phyloP scores from a whole-genome alignment of 2,797 vertebrate species.

The Megalops cyprinoides region DNA sequence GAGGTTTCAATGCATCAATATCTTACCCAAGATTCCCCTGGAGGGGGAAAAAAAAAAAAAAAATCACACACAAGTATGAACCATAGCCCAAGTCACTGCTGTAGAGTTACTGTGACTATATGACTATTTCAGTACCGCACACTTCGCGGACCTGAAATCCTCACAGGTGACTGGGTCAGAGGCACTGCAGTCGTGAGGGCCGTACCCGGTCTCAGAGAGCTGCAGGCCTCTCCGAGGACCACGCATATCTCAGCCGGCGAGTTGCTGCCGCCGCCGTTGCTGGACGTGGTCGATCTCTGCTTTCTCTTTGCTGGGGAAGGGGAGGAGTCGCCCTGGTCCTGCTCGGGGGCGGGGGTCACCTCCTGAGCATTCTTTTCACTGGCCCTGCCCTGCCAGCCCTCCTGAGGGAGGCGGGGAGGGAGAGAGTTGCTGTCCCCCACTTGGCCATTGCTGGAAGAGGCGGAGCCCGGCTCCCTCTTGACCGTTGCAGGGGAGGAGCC shows the following conservation, averaged over 20 bases:
- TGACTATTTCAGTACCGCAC: no score
- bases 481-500: constrained; percentile 61
- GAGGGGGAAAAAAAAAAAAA: no score
- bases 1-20: no score
- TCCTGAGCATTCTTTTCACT: constrained; percentile 76
- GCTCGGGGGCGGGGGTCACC: constrained; percentile 62
- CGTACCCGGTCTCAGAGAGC: constrained; percentile 93
- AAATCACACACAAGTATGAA: no score
- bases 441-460: constrained; percentile 83
- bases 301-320: constrained; percentile 83
- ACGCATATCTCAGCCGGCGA: constrained; percentile 95
- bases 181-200: constrained; percentile 49
- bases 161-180: no score
- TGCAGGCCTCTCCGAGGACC: constrained; percentile 88
- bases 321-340: constrained; percentile 58
- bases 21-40: no score
- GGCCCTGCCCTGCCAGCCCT: constrained; percentile 60
- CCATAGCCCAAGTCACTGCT: no score
- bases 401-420: constrained; percentile 47
- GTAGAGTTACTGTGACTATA: no score
- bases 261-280: constrained; percentile 75
- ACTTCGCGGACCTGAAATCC: no score
- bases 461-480: constrained; percentile 86
- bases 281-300: constrained; percentile 81
- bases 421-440: constrained; percentile 70